Evolutionary conservation across 2,797 vertebrate genomes (phyloP).

Genomic region (Vultur gryphus): DNA sequence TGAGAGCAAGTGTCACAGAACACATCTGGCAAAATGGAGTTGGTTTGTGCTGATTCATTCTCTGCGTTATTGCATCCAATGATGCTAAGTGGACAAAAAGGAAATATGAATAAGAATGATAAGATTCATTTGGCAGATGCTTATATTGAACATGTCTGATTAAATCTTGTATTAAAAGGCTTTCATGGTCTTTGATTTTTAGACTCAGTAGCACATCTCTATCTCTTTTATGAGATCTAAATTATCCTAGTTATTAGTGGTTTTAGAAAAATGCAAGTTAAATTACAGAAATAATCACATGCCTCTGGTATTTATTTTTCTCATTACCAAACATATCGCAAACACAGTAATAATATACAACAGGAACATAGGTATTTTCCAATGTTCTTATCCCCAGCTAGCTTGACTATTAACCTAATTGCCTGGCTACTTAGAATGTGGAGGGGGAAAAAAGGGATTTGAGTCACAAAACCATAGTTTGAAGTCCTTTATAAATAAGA

Average conservation of each 20-base stretch:
- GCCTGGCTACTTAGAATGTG: neutral
- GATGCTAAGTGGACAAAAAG: conserved; percentile 55
- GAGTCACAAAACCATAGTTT: neutral
- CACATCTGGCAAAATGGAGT: conserved; percentile 22
- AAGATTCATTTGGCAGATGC: conserved; percentile 63
- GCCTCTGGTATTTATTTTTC: conserved; percentile 69
- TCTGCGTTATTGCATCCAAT: conserved; percentile 33
- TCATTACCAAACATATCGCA: conserved; percentile 43
- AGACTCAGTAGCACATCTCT: conserved; percentile 42
- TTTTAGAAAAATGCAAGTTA: conserved; percentile 64
- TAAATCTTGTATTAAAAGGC: conserved; percentile 62
- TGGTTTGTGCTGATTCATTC: conserved; percentile 52
- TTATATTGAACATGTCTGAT: conserved; percentile 65
- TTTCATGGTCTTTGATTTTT: conserved; percentile 66
- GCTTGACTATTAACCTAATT: neutral
- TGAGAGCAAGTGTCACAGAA: conserved; percentile 10
- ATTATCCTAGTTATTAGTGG: conserved; percentile 65
- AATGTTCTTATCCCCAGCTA: conserved; percentile 10
- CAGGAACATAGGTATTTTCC: neutral
- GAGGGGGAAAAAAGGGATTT: neutral
- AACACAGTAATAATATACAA: conserved; percentile 37
- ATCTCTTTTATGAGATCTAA: conserved; percentile 61
- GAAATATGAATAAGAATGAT: conserved; percentile 54
- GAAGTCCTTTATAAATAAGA: neutral
- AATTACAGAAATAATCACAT: conserved; percentile 62